phyloP scores from a whole-genome alignment of 2,113 vertebrate genomes.

The Budorcas taxicolor region DNA sequence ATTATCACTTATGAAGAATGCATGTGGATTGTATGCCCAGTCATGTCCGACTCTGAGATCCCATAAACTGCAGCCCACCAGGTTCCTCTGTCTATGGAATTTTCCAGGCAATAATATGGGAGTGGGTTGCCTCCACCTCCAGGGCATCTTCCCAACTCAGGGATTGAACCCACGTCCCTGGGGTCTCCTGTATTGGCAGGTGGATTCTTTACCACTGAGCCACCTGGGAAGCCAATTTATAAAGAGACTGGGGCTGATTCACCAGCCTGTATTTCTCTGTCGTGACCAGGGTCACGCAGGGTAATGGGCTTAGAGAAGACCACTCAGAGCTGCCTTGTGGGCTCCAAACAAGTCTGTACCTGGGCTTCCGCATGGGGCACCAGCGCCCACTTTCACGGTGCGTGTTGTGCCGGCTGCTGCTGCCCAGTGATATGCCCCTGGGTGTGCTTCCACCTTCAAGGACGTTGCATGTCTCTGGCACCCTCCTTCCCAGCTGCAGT shows the following conservation, averaged over 20 bases:
- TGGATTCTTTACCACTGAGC: background rate
- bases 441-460: background rate
- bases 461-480: background rate
- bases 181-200: background rate
- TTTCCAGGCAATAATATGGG: background rate
- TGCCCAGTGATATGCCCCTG: background rate
- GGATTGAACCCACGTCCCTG: background rate
- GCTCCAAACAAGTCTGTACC: background rate
- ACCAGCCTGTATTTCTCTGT: background rate
- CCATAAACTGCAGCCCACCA: background rate
- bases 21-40: background rate
- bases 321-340: background rate
- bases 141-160: background rate
- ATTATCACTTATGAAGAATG: background rate
- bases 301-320: background rate
- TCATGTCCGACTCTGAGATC: fast-evolving
- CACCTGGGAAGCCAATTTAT: background rate
- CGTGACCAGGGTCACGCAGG: background rate
- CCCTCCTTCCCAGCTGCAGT: background rate
- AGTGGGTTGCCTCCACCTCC: background rate
- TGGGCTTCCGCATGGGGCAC: background rate
- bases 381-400: fast-evolving
- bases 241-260: background rate
- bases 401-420: background rate
- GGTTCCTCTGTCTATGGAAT: background rate